Evolutionary conservation across 2,888 invertebrate species (phyloP), one percentile per base, ranked within the genome.

Genomic region (Thyatira batis): DNA sequence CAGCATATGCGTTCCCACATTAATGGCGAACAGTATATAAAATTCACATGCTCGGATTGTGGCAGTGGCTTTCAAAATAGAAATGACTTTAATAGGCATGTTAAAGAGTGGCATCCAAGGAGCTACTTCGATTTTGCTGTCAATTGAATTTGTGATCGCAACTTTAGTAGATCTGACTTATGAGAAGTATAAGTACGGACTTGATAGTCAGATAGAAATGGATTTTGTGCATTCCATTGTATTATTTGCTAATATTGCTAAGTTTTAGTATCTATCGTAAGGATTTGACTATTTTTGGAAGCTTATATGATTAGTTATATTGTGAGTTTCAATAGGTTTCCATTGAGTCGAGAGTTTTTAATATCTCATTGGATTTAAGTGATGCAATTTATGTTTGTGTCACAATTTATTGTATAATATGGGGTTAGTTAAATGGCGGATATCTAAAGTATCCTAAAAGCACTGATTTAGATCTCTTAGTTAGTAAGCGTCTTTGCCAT

Each of bases 1-100:
- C 81, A 91, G 23, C 93, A 93, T 56, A 73, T 90, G 72, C 75
- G 82, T 23, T 66, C 73, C 1, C 87, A 87, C 57, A 54, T 60
- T 0, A 65, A 70, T 20, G 74, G 66, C 0, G 73, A 73, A 0
- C 67, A 72, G 23, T 65, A 52, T 17, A 62, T 71, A 10, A 80
- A 78, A 51, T 76, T 81, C 6, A 69, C 67, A 5, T 85, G 85
- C 51, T 63, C 78, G 0, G 78, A 82, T 8, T 87, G 86, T 52
- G 82, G 78, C 0, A 79, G 51, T 23, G 73, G 73, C 0, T 81
- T 77, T 53, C 51, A 72, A 0, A 81, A 63, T 58, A 69, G 74
- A 39, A 81, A 73, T 20, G 80, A 84, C 1, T 85, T 72, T 30
- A 79, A 82, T 52, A 79, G 67, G 20, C 86, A 86, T 13, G 65